Evolutionary conservation across 2,888 invertebrate species (phyloP).

Genomic region (Plusia festucae): DNA sequence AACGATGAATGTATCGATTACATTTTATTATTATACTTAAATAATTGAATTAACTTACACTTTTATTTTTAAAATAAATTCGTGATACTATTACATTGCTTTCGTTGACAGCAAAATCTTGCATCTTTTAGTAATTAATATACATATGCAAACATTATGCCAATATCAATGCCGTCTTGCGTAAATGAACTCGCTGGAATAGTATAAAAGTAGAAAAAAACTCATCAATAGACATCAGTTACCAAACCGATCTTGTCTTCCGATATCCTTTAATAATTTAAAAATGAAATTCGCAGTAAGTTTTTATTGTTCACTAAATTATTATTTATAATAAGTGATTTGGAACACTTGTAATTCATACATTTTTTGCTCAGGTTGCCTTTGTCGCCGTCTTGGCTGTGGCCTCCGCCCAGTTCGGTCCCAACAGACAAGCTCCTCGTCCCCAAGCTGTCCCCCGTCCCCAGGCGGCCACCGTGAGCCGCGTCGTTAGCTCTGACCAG

Average conservation of each 20-base stretch:
- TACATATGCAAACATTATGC: conserved; percentile 68
- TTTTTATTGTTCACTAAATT: conserved; percentile 24
- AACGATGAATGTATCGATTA: too few species aligned
- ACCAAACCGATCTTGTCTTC: conserved; percentile 49
- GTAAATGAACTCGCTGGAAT: conserved; percentile 63
- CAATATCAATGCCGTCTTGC: conserved; percentile 75
- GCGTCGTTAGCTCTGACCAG: conserved; percentile 62
- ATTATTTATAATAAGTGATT: not conserved
- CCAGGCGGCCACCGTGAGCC: conserved; percentile 36
- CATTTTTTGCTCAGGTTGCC: conserved; percentile 57
- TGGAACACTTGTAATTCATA: not conserved
- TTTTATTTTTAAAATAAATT: too few species aligned
- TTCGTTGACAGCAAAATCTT: conserved; percentile 48
- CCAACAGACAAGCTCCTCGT: conserved; percentile 26
- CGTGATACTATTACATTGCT: conserved; percentile 13
- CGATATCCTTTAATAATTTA: conserved; percentile 17
- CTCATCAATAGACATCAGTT: conserved; percentile 64
- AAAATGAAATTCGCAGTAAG: conserved; percentile 79
- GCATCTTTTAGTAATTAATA: conserved; percentile 64
- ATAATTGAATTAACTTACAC: too few species aligned
- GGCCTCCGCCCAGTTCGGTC: conserved; percentile 69
- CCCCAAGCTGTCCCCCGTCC: conserved; percentile 44
- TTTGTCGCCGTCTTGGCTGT: conserved; percentile 75
- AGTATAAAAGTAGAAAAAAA: conserved; percentile 71
- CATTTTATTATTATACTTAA: too few species aligned